Conservation (phyloP, 2,113 vertebrate species). For the Leucopsar rothschildi region DNA sequence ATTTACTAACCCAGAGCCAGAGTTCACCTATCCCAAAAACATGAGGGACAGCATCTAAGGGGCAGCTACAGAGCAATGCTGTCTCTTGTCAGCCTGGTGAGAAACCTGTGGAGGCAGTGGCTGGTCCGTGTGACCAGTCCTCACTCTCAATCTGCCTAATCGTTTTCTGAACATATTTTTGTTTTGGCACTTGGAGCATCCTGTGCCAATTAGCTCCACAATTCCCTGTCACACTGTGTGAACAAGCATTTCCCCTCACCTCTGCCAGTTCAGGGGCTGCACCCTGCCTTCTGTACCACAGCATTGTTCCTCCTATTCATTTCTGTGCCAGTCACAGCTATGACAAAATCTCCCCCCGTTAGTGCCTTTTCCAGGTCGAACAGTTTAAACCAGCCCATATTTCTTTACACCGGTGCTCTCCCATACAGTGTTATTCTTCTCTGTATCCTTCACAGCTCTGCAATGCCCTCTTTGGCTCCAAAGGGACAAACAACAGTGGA, state of each 20-base stretch:
- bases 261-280: not conserved
- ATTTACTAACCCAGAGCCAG: not conserved
- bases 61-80: not conserved
- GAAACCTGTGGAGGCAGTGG: not conserved
- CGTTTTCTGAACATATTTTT: not conserved
- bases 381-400: not conserved
- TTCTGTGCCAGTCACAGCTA: not conserved
- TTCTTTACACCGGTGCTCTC: not conserved
- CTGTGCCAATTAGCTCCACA: not conserved
- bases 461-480: not conserved
- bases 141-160: not conserved
- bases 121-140: not conserved
- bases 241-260: not conserved
- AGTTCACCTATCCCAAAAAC: not conserved
- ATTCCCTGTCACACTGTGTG: not conserved
- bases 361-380: not conserved
- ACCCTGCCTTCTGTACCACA: not conserved
- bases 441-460: not conserved
- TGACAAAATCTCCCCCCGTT: not conserved
- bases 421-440: not conserved
- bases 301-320: not conserved
- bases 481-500: not conserved
- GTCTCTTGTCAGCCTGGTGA: not conserved
- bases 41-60: accelerated
- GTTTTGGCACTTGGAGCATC: not conserved